Evolutionary conservation across 2,113 vertebrate species (phyloP).

Genomic region (Podilymbus podiceps): DNA sequence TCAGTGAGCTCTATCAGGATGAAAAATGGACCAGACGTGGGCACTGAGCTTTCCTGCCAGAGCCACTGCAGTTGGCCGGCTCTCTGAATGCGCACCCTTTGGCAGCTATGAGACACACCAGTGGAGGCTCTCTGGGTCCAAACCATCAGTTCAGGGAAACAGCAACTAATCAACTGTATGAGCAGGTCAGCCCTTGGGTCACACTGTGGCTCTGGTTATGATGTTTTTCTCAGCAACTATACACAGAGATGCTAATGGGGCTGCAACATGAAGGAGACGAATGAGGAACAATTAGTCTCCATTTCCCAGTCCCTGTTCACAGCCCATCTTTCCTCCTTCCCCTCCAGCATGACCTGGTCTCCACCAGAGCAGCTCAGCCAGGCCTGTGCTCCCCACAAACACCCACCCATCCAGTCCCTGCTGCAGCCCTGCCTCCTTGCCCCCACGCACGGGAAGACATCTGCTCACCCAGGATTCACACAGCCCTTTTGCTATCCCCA

Average conservation of each 20-base stretch:
- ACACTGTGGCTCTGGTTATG: background rate
- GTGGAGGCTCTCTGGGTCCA: background rate
- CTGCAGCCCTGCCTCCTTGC: background rate
- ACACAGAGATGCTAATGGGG: background rate
- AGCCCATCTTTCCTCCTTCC: background rate
- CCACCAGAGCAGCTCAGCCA: background rate
- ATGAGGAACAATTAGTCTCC: background rate
- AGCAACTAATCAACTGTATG: background rate
- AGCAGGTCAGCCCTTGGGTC: background rate
- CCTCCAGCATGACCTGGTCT: background rate
- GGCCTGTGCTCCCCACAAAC: background rate
- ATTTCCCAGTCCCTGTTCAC: background rate
- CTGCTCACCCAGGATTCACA: background rate
- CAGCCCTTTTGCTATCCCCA: background rate
- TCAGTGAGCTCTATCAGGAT: background rate
- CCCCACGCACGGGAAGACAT: fast-evolving
- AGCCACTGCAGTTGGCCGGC: background rate
- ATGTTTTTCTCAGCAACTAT: background rate
- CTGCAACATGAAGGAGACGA: background rate
- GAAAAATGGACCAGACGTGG: background rate
- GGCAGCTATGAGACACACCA: background rate
- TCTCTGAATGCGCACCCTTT: background rate
- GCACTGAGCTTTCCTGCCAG: background rate
- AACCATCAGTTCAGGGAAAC: background rate
- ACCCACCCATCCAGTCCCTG: background rate